These are phyloP conservation scores for Paramormyrops kingsleyae DNA, from an alignment of 2,113 vertebrate genomes.

Conservation along the genomic window DNA sequence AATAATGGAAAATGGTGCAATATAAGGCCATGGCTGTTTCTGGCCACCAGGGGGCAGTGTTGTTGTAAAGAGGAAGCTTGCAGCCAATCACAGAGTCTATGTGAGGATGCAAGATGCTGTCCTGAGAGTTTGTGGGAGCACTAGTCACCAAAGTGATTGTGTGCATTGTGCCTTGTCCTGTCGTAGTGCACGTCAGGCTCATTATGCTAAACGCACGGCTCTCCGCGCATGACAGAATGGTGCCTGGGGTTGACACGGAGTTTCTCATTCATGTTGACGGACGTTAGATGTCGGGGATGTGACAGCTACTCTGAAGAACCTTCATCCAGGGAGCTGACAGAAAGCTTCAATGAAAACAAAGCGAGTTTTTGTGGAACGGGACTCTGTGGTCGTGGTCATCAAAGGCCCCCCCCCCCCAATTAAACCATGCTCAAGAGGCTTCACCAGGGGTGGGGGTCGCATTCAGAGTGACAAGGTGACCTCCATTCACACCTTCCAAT, in stretches of 20 bases:
- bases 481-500: neutral
- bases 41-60: conserved; percentile 29
- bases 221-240: neutral
- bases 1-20: neutral
- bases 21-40: neutral
- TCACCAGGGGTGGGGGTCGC: neutral
- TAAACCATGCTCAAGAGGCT: neutral
- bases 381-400: neutral
- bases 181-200: neutral
- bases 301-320: neutral
- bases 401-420: neutral
- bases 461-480: neutral
- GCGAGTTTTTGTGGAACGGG: neutral
- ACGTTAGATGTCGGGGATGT: neutral
- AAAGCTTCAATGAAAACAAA: neutral
- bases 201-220: neutral
- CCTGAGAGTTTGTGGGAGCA: neutral
- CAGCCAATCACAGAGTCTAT: neutral
- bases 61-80: conserved; percentile 10
- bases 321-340: neutral
- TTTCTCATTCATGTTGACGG: neutral
- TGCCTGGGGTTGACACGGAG: neutral
- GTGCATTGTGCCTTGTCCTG: neutral
- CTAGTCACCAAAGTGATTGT: neutral
- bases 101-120: neutral